phyloP scores from a whole-genome alignment of 2,113 vertebrate genomes.

The Pseudopodoces humilis region DNA sequence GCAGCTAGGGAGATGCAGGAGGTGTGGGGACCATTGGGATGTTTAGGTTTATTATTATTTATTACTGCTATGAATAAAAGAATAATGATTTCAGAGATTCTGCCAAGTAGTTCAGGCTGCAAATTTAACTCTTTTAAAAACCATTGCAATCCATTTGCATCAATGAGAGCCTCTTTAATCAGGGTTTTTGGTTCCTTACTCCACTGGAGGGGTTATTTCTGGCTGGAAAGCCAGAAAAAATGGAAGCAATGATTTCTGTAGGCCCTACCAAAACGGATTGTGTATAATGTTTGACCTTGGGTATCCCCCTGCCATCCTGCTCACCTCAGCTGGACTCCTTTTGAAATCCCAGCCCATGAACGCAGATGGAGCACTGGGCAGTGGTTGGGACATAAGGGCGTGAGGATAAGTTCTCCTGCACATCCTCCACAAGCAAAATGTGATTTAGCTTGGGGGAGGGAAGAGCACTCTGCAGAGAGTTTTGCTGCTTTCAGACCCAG shows the following conservation, averaged over 20 bases:
- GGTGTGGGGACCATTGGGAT: background rate
- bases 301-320: background rate
- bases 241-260: background rate
- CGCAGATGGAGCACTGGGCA: background rate
- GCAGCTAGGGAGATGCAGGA: conserved; percentile 6
- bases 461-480: background rate
- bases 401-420: background rate
- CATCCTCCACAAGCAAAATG: background rate
- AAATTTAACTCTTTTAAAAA: conserved; percentile 44
- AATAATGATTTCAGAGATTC: conserved; percentile 9
- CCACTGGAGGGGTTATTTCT: background rate
- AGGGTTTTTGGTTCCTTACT: background rate
- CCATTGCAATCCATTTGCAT: background rate
- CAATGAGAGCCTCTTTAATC: background rate
- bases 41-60: conserved; percentile 8
- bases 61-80: conserved; percentile 36
- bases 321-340: background rate
- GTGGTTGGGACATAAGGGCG: background rate
- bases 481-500: background rate
- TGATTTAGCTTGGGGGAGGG: background rate
- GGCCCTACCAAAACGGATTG: background rate
- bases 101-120: background rate
- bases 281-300: background rate
- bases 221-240: background rate
- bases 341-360: background rate